phyloP scores from a whole-genome alignment of 2,113 vertebrate genomes.

The Pterocles orientalis region DNA sequence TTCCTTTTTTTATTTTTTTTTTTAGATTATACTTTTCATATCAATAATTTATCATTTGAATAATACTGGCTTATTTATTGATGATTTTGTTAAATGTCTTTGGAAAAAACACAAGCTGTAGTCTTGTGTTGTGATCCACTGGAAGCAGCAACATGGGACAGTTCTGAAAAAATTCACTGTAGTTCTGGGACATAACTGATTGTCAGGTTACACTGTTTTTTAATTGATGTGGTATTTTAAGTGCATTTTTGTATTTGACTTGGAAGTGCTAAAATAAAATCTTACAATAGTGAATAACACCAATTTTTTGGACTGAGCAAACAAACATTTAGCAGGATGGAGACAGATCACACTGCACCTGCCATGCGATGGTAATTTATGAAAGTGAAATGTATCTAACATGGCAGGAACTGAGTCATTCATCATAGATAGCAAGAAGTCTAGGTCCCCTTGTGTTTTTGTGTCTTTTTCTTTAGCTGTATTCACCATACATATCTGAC shows the following conservation, averaged over 20 bases:
- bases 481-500: not conserved
- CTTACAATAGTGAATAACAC: not conserved
- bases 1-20: not conserved
- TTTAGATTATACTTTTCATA: not conserved
- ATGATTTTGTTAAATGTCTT: not conserved
- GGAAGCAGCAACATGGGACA: not conserved
- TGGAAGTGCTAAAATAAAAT: not conserved
- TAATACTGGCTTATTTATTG: not conserved
- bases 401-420: not conserved
- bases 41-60: not conserved
- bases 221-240: not conserved
- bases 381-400: conserved; percentile 22
- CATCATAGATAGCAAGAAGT: not conserved
- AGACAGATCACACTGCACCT: not conserved
- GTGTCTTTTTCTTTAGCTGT: not conserved
- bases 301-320: not conserved
- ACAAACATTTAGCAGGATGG: not conserved
- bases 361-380: not conserved
- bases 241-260: not conserved
- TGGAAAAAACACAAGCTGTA: not conserved
- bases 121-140: not conserved
- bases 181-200: not conserved
- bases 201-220: not conserved
- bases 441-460: not conserved
- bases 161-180: not conserved